phyloP scores from a whole-genome alignment of 2,888 invertebrate genomes.

The Pachymerium ferrugineum region DNA sequence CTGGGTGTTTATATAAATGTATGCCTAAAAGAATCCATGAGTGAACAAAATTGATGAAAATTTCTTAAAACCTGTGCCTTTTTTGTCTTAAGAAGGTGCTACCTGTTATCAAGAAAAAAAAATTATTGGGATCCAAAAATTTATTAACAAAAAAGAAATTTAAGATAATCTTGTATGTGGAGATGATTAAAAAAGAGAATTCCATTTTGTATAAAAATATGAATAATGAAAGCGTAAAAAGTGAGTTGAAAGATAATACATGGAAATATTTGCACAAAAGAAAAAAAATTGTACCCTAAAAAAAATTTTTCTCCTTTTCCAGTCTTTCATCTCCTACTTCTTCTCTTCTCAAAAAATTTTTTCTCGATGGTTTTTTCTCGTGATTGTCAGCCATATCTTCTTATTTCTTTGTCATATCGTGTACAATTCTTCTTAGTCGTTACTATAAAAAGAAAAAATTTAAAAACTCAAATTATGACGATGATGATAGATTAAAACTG shows the following conservation, averaged over 20 bases:
- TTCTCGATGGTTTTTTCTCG: conserved; percentile 27
- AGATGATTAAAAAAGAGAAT: conserved; percentile 21
- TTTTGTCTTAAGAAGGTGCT: conserved; percentile 22
- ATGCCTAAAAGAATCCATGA: conserved; percentile 18
- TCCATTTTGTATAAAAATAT: background rate
- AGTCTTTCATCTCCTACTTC: conserved; percentile 27
- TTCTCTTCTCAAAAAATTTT: conserved; percentile 8
- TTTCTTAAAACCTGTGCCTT: conserved; percentile 2
- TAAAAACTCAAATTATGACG: conserved; percentile 14
- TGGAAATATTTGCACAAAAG: conserved; percentile 24
- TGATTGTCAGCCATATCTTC: conserved; percentile 27
- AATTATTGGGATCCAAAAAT: background rate
- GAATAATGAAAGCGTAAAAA: background rate
- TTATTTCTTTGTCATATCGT: conserved; percentile 27
- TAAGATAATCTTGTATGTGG: conserved; percentile 19
- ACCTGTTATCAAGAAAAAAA: conserved; percentile 19
- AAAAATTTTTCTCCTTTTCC: background rate
- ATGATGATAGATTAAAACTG: conserved; percentile 1
- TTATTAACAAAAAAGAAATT: background rate
- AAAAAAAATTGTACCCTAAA: conserved; percentile 16
- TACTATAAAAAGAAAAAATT: conserved; percentile 23
- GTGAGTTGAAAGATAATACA: conserved; percentile 20
- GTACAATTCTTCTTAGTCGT: conserved; percentile 27
- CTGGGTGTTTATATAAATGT: conserved; percentile 25
- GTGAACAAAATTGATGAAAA: conserved; percentile 5